Base-by-base conservation (phyloP, 1,140 invertebrate species). In the Trachymyrmex septentrionalis region DNA sequence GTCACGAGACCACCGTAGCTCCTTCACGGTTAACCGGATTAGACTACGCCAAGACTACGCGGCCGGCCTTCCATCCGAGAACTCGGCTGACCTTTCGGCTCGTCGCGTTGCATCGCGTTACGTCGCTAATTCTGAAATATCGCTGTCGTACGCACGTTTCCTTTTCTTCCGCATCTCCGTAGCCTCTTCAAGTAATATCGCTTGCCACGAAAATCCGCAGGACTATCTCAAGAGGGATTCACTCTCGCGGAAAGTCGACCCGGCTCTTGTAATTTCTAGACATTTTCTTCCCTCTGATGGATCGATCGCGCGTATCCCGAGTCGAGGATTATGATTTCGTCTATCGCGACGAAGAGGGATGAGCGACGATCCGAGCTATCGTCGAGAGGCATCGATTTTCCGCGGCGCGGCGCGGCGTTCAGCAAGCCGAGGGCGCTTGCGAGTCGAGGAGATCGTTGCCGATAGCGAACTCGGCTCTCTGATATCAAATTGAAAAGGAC, bases 1-100 rank as follows among this genome's bases (percentile, higher is more conserved):
- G 69, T 84, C 80, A 73, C 27, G 44, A 44, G 34, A 34, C 48
- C 76, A 59, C 34, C 53, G 59, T 61, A 73, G 55, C n/a, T 84
- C 38, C 80, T 84, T 57, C 80, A 75, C 80, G 57, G 24, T 84
- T 84, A 84, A 84, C 80, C 80, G 80, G 80, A 84, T 84, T 75
- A 84, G 72, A 50, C 53, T 48, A 48, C 69, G 24, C 69, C 69
- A 75, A 75, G 80, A 75, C n/a, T n/a, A n/a, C 38, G 69, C 19
- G 69, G 6, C 16, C 19, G 63, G 48, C 19, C 57, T 53, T 44
- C 24, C 48, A 34, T 24, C 16, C 24, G 16, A 4, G 21, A 21
- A 24, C 21, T 57, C 21, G 24, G n/a, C n/a, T 84, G 80, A 84
- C 80, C 80, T 75, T 61, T 84, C 77, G 64, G 64, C 9, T 64